Percentiles rank a stretch among this genome's conserved stretches.
Conservation (phyloP, 2,888 invertebrate species). For the Myopa tessellatipennis region DNA sequence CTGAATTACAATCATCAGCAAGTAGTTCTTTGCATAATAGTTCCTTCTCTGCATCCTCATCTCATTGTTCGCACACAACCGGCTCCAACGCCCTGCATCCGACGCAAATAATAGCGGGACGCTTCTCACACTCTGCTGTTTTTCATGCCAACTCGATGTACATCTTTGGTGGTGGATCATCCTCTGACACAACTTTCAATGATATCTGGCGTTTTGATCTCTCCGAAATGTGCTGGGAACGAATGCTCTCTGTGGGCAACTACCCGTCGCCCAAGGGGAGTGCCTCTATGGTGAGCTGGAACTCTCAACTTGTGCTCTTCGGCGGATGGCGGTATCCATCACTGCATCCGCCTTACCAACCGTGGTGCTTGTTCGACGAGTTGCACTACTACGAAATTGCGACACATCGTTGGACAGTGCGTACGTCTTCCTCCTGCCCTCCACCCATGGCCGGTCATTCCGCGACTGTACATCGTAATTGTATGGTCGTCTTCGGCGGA, state of each 20-base stretch:
- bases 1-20: constrained; percentile 6
- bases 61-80: constrained; percentile 23
- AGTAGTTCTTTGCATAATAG: constrained; percentile 1
- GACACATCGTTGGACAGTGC: constrained; percentile 80
- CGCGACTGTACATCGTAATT: constrained; percentile 83
- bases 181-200: constrained; percentile 94
- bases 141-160: constrained; percentile 88
- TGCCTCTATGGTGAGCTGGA: constrained; percentile 90
- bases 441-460: constrained; percentile 88
- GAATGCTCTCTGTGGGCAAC: constrained; percentile 79
- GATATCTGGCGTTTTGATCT: constrained; percentile 96
- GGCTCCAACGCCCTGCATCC: constrained; percentile 24
- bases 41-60: constrained; percentile 60
- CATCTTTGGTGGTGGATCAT: constrained; percentile 96
- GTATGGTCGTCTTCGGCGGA: constrained; percentile 88
- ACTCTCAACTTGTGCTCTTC: constrained; percentile 85
- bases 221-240: constrained; percentile 84
- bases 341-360: constrained; percentile 84
- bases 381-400: constrained; percentile 87
- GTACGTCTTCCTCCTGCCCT: constrained; percentile 57
- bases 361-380: constrained; percentile 90
- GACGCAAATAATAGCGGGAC: constrained; percentile 84
- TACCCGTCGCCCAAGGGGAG: constrained; percentile 97
- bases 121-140: constrained; percentile 93
- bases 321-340: constrained; percentile 97